These are phyloP conservation scores for Brachionus manjavacas DNA, from an alignment of 1,140 invertebrate genomes.

Conservation along the genomic window DNA sequence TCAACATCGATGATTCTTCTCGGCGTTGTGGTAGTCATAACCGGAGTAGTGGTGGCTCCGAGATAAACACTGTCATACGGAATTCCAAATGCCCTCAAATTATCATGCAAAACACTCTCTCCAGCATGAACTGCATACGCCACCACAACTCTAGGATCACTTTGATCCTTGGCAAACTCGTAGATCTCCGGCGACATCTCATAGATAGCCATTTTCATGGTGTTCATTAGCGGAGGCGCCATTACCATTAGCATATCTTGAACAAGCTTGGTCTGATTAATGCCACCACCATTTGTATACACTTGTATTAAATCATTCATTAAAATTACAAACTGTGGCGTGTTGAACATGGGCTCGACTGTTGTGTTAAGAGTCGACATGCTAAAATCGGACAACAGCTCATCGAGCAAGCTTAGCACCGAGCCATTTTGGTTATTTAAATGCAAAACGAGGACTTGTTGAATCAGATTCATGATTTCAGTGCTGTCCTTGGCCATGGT, in stretches of 20 bases:
- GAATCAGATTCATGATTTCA: background rate
- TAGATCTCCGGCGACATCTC: background rate
- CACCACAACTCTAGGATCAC: background rate
- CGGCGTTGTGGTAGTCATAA: background rate
- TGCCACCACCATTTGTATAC: background rate
- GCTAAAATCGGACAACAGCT: background rate
- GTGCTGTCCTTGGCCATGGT: background rate
- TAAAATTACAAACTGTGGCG: background rate
- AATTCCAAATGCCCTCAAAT: background rate
- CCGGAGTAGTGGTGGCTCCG: background rate
- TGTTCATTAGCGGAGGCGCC: background rate
- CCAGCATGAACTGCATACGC: constrained; percentile 14
- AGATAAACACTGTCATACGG: constrained; percentile 3
- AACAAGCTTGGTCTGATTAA: background rate
- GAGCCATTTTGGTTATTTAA: background rate
- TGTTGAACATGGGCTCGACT: background rate
- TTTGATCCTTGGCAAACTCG: background rate
- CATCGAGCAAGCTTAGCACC: background rate
- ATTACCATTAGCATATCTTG: background rate
- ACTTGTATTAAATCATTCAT: background rate
- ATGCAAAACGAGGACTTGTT: background rate
- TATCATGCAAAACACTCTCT: background rate
- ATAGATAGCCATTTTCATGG: background rate
- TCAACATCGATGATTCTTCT: background rate
- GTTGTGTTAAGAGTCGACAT: background rate